Base-by-base conservation (phyloP, 2,888 invertebrate genomes). In the Drosophila anomalata region DNA sequence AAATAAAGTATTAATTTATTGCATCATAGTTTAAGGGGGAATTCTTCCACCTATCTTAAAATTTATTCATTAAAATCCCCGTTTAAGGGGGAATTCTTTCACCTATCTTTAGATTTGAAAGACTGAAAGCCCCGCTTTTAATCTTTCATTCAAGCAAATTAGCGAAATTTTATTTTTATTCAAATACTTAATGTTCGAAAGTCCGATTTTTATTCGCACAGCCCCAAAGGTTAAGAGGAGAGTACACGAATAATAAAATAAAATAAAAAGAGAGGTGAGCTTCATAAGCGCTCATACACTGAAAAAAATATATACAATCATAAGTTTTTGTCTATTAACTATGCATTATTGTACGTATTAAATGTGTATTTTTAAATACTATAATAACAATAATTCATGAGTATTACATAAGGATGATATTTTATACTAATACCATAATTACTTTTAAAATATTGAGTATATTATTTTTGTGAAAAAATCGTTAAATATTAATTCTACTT, bases 81-180 rank as follows among this genome's bases (percentile, higher is more conserved):
- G 33, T 36, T 29, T 31, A 26, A 31, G 29, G 22, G 33, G 51
- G 20, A 36, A 8, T 39, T 20, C 20, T 8, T 17, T 47, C 0
- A 14, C 31, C 29, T 14, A 31, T 20, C 11, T 44, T 2, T 14
- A 44, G 3, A 36, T 29, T 22, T 47, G n/a, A 44, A 36, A 36
- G 36, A n/a, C n/a, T n/a, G 6, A 36, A 33, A 33, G 4, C 3
- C 33, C 12, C 33, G 4, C n/a, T 26, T 51, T 46, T 52, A 31
- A 46, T 63, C 44, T 46, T 63, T 20, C 26, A 44, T 44, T 46
- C 17, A 62, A 52, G 39, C 17, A 84, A 70, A 76, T 81, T 76
- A 68, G 67, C 60, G 67, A 82, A 74, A 76, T 61, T 57, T 66
- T 31, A 33, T 36, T 51, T 51, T 61, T 75, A 39, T 66, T 65